phyloP scores from a whole-genome alignment of 2,113 vertebrate genomes.

The Tympanuchus pallidicinctus region DNA sequence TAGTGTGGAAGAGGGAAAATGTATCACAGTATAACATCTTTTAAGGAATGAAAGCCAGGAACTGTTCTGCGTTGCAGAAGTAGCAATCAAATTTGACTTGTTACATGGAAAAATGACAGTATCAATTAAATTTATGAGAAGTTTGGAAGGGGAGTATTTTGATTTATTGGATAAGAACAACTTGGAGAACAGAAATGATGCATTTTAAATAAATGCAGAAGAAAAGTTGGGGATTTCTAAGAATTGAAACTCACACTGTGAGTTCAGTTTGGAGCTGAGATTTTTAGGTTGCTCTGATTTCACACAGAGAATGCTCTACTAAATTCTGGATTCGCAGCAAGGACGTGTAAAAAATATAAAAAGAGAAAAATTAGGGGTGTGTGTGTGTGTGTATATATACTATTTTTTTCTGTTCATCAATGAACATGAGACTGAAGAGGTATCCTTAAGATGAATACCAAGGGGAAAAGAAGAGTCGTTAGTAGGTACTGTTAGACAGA shows the following conservation, averaged over 20 bases:
- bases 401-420: neutral
- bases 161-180: neutral
- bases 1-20: neutral
- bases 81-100: neutral
- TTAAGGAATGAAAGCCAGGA: neutral
- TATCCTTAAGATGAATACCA: neutral
- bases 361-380: too few relatives aligned
- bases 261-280: neutral
- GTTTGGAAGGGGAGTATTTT: too few relatives aligned
- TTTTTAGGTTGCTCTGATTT: neutral
- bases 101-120: neutral
- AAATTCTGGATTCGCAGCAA: neutral
- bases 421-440: neutral
- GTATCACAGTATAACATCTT: neutral
- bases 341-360: neutral
- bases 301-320: neutral
- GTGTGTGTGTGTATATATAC: neutral
- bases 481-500: neutral
- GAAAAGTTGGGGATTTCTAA: neutral
- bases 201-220: neutral
- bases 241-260: rapidly evolving
- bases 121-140: neutral
- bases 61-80: rapidly evolving
- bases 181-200: neutral
- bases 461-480: neutral